Evolutionary conservation across 2,113 vertebrate species (phyloP).

Genomic region (Copsychus sechellarum): DNA sequence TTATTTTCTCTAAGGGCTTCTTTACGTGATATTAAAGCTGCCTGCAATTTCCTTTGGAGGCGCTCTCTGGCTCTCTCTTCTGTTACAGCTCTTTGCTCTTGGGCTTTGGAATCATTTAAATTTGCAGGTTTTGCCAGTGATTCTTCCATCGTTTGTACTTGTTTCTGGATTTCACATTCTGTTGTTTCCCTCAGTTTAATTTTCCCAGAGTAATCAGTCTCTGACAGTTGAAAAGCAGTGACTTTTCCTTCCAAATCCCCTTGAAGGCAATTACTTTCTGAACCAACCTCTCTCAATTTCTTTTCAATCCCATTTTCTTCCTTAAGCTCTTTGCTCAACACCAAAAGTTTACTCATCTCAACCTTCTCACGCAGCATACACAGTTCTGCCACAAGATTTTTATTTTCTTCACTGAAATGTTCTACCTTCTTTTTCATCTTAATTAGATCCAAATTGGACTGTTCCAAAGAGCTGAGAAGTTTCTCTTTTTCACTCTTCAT

Average conservation of each 20-base stretch:
- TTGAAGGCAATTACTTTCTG: constrained; percentile 11
- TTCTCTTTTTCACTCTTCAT: constrained; percentile 71
- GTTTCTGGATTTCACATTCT: constrained; percentile 67
- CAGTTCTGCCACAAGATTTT: constrained; percentile 44
- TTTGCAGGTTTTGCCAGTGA: constrained; percentile 43
- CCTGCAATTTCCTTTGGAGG: constrained; percentile 84
- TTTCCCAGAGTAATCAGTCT: constrained; percentile 50
- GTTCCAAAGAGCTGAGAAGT: constrained; percentile 33
- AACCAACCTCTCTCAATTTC: background rate
- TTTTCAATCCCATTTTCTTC: background rate
- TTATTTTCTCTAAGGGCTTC: constrained; percentile 81
- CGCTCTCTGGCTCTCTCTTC: constrained; percentile 68
- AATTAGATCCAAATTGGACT: constrained; percentile 59
- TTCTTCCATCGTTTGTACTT: constrained; percentile 43
- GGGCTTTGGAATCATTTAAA: constrained; percentile 35
- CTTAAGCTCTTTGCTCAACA: background rate
- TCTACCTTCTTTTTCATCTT: constrained; percentile 52
- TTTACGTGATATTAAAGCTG: constrained; percentile 84
- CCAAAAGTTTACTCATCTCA: background rate
- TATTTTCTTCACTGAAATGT: constrained; percentile 50
- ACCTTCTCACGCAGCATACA: background rate
- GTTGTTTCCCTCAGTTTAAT: constrained; percentile 59
- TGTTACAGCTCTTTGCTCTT: constrained; percentile 55
- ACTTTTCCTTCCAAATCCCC: constrained; percentile 39
- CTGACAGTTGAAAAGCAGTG: background rate